phyloP scores from a whole-genome alignment of 2,888 invertebrate species.

The Thereva nobilitata region DNA sequence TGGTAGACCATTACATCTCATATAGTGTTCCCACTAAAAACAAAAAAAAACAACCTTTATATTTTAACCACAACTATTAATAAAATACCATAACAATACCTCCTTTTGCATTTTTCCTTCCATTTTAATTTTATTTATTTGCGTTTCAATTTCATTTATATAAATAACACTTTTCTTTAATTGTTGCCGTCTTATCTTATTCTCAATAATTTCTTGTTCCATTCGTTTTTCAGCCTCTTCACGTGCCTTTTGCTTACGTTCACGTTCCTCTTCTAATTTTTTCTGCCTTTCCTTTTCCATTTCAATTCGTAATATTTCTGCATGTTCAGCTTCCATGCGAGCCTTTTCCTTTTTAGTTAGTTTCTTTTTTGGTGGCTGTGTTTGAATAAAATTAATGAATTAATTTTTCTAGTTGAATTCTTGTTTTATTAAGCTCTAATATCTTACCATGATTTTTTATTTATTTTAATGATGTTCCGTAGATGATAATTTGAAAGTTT shows the following conservation, averaged over 20 bases:
- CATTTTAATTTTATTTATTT: conserved; percentile 52
- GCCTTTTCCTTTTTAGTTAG: conserved; percentile 59
- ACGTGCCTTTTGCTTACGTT: conserved; percentile 54
- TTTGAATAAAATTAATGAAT: too few relatives aligned
- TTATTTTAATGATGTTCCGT: too few relatives aligned
- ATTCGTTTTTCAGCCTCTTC: conserved; percentile 56
- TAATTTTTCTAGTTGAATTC: too few relatives aligned
- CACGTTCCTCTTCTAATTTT: conserved; percentile 56
- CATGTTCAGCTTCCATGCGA: conserved; percentile 56
- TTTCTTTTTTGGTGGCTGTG: conserved; percentile 54
- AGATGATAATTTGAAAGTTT: too few relatives aligned
- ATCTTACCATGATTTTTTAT: too few relatives aligned
- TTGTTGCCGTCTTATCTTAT: conserved; percentile 53
- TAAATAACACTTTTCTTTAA: conserved; percentile 54
- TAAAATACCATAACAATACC: conserved; percentile 21
- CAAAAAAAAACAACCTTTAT: neutral
- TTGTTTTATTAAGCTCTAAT: too few relatives aligned
- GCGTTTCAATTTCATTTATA: conserved; percentile 50
- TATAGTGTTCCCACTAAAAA: conserved; percentile 55
- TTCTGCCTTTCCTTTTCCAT: conserved; percentile 58
- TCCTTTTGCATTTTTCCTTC: conserved; percentile 50
- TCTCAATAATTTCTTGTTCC: conserved; percentile 55
- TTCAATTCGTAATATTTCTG: conserved; percentile 57
- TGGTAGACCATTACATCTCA: conserved; percentile 58
- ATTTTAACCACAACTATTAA: neutral